A percentile compares a stretch with the other conserved stretches of the same genome.
phyloP scores from a whole-genome alignment of 2,113 vertebrate genomes.

The Chrysochloris asiatica region DNA sequence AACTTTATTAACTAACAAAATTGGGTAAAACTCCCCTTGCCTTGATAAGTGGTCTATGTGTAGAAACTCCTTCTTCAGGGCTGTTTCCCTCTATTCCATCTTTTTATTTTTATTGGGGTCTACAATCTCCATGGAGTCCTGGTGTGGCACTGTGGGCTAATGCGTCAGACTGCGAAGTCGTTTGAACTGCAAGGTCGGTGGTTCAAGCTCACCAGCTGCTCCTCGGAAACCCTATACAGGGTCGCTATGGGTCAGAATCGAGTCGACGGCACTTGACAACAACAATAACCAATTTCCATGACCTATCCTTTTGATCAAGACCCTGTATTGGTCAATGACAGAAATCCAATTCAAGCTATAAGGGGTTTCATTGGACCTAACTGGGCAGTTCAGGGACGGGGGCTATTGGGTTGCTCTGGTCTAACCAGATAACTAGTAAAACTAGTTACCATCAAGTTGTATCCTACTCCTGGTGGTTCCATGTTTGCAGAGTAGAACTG shows the following conservation, averaged over 20 bases:
- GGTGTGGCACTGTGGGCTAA: too few species aligned
- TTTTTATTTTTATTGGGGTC: neutral
- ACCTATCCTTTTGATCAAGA: neutral
- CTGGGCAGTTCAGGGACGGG: neutral
- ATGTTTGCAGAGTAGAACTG: neutral
- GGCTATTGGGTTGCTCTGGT: neutral
- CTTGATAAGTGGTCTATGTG: too few species aligned
- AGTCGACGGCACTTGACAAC: too few species aligned
- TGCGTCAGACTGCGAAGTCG: too few species aligned
- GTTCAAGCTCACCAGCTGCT: too few species aligned
- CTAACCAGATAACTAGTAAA: neutral
- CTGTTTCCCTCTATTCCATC: neutral
- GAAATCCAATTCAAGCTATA: neutral
- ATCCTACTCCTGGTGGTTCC: too few species aligned
- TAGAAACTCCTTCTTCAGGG: too few species aligned
- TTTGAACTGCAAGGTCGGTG: too few species aligned
- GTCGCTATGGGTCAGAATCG: too few species aligned
- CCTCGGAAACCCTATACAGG: too few species aligned
- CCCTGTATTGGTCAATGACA: neutral
- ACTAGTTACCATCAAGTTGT: neutral
- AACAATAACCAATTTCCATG: neutral
- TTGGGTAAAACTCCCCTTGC: too few species aligned
- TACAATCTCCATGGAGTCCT: too few species aligned
- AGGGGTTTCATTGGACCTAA: neutral
- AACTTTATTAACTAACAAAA: neutral